phyloP scores from a whole-genome alignment of 2,888 invertebrate genomes.

The Meliscaeva auricollis region DNA sequence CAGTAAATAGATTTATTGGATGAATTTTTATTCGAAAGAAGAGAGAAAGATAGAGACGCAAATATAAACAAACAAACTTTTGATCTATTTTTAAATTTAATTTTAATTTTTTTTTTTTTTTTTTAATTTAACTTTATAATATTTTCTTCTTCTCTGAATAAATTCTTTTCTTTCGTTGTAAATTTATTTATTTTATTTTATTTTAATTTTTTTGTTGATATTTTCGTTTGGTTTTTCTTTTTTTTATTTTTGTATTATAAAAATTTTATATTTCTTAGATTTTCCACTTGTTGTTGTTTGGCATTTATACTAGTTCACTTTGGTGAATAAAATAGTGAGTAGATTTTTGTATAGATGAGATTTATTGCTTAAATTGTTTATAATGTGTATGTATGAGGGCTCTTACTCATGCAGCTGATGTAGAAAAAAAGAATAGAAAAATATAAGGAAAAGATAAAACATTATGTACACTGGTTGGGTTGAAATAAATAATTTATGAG shows the following conservation, averaged over 20 bases:
- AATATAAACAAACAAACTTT: slow-evolving; percentile 68
- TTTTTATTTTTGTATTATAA: slow-evolving; percentile 39
- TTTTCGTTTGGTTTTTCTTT: no score
- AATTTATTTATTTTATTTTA: slow-evolving; percentile 36
- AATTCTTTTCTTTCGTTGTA: slow-evolving; percentile 46
- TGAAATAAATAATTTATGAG: slow-evolving; percentile 40
- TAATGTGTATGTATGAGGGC: not conserved
- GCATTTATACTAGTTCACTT: slow-evolving; percentile 6
- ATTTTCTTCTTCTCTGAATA: not conserved
- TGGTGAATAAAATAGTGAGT: slow-evolving; percentile 9
- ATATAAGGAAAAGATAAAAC: slow-evolving; percentile 6
- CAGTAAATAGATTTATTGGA: slow-evolving; percentile 10
- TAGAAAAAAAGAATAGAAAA: not conserved
- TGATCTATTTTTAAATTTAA: slow-evolving; percentile 66
- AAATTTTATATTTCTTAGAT: slow-evolving; percentile 40
- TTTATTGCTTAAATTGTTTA: slow-evolving; percentile 35
- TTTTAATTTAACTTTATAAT: slow-evolving; percentile 1
- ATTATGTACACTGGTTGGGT: slow-evolving; percentile 1
- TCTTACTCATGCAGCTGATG: slow-evolving; percentile 63
- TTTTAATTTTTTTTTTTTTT: slow-evolving; percentile 30
- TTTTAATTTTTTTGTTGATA: slow-evolving; percentile 37
- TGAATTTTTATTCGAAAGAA: slow-evolving; percentile 45
- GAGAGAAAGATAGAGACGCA: slow-evolving; percentile 3
- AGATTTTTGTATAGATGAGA: slow-evolving; percentile 1
- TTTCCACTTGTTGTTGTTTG: slow-evolving; percentile 55